Conservation (phyloP, 2,888 invertebrate species). For the Aleiodes alternator region DNA sequence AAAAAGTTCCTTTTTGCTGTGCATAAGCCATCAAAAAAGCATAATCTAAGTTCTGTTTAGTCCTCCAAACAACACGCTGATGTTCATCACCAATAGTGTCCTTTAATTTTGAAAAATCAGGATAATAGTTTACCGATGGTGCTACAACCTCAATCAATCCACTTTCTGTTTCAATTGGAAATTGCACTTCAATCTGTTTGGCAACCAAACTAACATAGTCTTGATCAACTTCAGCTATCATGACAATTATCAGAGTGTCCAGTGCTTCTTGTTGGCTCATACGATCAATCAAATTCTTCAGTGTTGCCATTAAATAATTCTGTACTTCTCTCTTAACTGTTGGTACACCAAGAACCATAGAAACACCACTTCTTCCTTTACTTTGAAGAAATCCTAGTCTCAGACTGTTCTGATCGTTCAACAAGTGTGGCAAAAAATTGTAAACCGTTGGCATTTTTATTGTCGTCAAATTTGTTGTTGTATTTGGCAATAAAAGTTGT, state of each 20-base stretch:
- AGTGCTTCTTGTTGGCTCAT: conserved; percentile 84
- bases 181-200: conserved; percentile 85
- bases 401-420: conserved; percentile 86
- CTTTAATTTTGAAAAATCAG: conserved; percentile 86
- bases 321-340: conserved; percentile 93
- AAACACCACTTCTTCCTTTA: conserved; percentile 84
- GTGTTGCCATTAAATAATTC: conserved; percentile 89
- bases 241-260: conserved; percentile 90
- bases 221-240: conserved; percentile 90
- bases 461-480: conserved; percentile 73
- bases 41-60: conserved; percentile 96
- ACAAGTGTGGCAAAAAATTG: conserved; percentile 91
- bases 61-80: conserved; percentile 92
- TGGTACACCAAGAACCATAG: conserved; percentile 91
- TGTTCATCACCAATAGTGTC: conserved; percentile 90
- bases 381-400: conserved; percentile 87
- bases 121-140: conserved; percentile 91
- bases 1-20: conserved; percentile 90
- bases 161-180: conserved; percentile 83
- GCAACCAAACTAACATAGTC: conserved; percentile 86
- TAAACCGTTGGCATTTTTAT: conserved; percentile 87
- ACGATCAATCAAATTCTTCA: conserved; percentile 88
- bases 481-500: conserved; percentile 72
- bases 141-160: conserved; percentile 94
- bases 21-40: conserved; percentile 96